These are phyloP conservation scores for Tenthredo livida DNA, from an alignment of 2,888 invertebrate species.

Conservation along the genomic window DNA sequence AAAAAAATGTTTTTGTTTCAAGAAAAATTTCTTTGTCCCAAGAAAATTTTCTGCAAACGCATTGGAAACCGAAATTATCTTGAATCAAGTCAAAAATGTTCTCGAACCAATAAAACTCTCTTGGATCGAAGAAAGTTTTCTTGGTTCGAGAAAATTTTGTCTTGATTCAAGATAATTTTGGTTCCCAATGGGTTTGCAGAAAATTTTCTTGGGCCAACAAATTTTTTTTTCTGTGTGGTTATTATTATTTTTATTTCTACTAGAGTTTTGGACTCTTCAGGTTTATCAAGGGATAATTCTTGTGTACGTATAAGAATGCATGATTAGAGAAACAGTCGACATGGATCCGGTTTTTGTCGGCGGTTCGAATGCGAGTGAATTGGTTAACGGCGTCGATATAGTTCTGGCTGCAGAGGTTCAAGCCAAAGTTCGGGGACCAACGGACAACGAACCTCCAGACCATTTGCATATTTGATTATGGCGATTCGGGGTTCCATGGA, in stretches of 20 bases:
- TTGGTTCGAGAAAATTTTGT: too few relatives aligned
- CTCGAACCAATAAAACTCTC: too few relatives aligned
- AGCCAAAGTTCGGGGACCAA: conserved; percentile 14
- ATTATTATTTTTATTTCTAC: not conserved
- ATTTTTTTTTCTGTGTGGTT: too few relatives aligned
- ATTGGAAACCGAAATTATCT: too few relatives aligned
- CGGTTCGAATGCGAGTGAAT: conserved; percentile 43
- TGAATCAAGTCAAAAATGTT: too few relatives aligned
- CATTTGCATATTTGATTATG: conserved; percentile 75
- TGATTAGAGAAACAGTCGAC: conserved; percentile 11
- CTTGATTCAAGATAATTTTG: too few relatives aligned
- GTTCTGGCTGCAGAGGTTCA: not conserved
- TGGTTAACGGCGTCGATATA: conserved; percentile 34
- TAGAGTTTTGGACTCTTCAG: not conserved
- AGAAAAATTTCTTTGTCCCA: too few relatives aligned
- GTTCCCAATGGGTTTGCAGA: too few relatives aligned
- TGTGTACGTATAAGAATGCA: not conserved
- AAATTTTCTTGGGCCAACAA: too few relatives aligned
- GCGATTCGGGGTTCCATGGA: conserved; percentile 58
- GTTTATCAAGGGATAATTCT: not conserved
- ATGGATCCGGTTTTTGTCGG: conserved; percentile 39
- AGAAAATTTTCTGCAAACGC: too few relatives aligned
- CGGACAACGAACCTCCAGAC: conserved; percentile 26
- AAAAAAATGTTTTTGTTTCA: too few relatives aligned
- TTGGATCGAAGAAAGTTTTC: too few relatives aligned